Percentiles rank a stretch among this genome's conserved stretches.
Conservation (phyloP, 2,113 vertebrate genomes). For the Butorides virescens region DNA sequence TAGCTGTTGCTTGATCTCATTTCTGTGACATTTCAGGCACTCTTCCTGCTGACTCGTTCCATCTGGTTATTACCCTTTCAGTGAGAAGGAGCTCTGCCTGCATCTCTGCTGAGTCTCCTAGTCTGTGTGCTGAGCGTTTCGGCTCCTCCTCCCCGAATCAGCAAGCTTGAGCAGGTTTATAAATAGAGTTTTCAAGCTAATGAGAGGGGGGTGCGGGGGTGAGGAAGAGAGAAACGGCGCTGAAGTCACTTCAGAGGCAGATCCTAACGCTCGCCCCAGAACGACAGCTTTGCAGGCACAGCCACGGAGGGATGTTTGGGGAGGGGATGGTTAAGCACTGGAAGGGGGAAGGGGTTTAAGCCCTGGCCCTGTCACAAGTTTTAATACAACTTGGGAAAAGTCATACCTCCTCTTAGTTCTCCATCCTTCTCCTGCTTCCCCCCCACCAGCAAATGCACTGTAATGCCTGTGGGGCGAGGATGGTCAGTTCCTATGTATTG, state of each 20-base stretch:
- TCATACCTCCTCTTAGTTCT: neutral
- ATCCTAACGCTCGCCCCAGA: neutral
- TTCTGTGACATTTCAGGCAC: constrained; percentile 65
- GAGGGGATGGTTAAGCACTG: neutral
- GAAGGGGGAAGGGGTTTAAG: neutral
- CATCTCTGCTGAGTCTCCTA: constrained; percentile 42
- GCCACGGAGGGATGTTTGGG: neutral
- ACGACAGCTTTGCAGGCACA: neutral
- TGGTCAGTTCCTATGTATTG: neutral
- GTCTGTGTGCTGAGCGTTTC: neutral
- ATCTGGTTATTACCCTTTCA: constrained; percentile 67
- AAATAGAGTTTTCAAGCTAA: constrained; percentile 66
- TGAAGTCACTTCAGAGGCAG: constrained; percentile 26
- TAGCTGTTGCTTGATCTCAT: constrained; percentile 65
- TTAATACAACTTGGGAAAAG: neutral
- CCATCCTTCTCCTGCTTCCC: neutral
- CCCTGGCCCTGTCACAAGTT: neutral
- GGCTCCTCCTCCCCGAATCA: constrained; percentile 41
- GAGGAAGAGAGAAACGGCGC: constrained; percentile 25
- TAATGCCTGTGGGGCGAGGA: neutral
- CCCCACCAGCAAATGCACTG: neutral
- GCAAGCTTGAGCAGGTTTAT: constrained; percentile 54
- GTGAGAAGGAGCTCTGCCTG: constrained; percentile 52
- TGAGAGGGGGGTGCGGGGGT: constrained; percentile 45
- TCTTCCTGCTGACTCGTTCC: constrained; percentile 66